phyloP scores from a whole-genome alignment of 23 tunicate genomes.

The Ascidia mentula region DNA sequence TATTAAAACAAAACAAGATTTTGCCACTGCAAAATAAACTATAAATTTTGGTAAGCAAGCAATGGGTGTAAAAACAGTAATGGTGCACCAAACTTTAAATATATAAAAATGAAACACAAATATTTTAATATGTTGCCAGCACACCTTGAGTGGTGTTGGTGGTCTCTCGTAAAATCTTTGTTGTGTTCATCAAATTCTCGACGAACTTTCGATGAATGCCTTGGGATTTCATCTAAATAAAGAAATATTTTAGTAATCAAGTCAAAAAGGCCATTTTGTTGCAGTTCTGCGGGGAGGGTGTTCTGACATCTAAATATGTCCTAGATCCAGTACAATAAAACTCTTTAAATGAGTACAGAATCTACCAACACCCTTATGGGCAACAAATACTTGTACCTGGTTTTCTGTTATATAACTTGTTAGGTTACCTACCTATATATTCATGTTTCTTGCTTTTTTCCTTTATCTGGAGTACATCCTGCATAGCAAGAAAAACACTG shows the following conservation, averaged over 20 bases:
- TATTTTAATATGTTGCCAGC: no score
- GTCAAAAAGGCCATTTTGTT: no score
- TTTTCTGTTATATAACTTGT: no score
- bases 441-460: not conserved
- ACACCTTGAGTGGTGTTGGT: not conserved
- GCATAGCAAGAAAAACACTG: not conserved
- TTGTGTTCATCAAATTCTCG: not conserved
- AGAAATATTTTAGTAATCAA: no score
- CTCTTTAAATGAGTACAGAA: no score
- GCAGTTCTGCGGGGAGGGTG: no score
- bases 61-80: not conserved
- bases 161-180: not conserved
- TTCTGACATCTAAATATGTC: not conserved
- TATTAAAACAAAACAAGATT: no score
- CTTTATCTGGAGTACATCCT: not conserved
- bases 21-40: not conserved
- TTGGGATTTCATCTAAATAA: not conserved
- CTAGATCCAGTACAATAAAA: not conserved
- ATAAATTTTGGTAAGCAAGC: not conserved
- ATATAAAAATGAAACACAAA: not conserved
- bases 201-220: not conserved
- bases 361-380: no score
- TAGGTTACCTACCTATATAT: not conserved
- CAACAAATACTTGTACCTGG: no score
- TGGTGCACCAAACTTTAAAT: not conserved